Conservation (phyloP, 2,888 invertebrate genomes). For the Cetonia aurata region DNA sequence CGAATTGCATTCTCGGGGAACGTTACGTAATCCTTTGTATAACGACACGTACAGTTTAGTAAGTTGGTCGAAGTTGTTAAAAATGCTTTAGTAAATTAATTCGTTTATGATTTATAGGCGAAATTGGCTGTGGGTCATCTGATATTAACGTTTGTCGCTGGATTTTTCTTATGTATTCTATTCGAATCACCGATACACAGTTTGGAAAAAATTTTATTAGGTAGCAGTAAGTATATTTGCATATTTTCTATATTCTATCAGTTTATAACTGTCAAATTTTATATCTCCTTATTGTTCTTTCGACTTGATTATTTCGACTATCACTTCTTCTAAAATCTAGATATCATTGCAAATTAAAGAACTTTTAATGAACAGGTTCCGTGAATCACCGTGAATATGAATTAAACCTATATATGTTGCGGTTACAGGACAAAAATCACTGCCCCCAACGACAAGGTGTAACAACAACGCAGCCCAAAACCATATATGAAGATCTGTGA, state of each 20-base stretch:
- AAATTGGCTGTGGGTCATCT: constrained; percentile 69
- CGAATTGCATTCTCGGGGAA: constrained; percentile 75
- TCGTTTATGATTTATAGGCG: constrained; percentile 15
- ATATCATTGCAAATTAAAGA: no score
- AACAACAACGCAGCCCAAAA: no score
- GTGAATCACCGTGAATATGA: no score
- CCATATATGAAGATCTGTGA: no score
- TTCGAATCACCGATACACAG: constrained; percentile 82
- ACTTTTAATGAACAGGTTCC: no score
- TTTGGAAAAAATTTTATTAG: constrained; percentile 76
- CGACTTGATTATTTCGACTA: no score
- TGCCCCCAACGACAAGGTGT: not conserved
- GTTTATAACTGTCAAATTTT: not conserved
- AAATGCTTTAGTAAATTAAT: not conserved
- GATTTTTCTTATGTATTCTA: constrained; percentile 73
- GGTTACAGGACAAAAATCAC: not conserved
- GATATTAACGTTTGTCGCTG: constrained; percentile 73
- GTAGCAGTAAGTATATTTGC: constrained; percentile 65
- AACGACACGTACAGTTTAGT: constrained; percentile 75
- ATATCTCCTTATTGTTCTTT: no score
- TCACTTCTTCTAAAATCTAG: no score
- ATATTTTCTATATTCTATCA: not conserved
- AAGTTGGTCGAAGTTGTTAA: constrained; percentile 56
- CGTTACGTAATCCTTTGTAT: constrained; percentile 72
- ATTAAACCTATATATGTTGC: not conserved